phyloP scores from a whole-genome alignment of 2,113 vertebrate species.

The Otocyon megalotis region DNA sequence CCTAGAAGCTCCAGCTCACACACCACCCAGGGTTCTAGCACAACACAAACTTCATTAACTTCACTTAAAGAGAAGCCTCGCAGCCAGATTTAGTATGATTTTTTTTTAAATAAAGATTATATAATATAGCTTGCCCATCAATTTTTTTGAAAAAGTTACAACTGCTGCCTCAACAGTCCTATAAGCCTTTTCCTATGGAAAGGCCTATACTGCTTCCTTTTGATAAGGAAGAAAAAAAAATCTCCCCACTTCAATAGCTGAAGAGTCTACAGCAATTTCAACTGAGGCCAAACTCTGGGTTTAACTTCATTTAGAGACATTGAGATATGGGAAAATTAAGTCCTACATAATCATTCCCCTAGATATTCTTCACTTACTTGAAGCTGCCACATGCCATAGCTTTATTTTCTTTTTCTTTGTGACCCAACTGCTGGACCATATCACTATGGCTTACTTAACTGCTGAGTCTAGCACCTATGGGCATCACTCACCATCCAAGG shows the following conservation, averaged over 20 bases:
- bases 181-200: neutral
- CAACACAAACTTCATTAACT: neutral
- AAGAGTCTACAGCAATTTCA: constrained; percentile 1
- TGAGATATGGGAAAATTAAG: neutral
- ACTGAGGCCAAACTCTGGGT: constrained; percentile 5
- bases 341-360: neutral
- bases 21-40: neutral
- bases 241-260: neutral
- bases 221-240: neutral
- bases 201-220: neutral
- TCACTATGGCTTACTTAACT: neutral
- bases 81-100: neutral
- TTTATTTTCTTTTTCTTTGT: neutral
- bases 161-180: neutral
- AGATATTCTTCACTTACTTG: neutral
- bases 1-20: neutral
- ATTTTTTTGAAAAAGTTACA: neutral
- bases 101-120: neutral
- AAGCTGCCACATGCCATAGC: neutral
- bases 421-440: neutral
- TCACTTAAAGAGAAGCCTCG: neutral
- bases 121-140: neutral
- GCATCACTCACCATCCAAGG: neutral
- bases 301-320: neutral
- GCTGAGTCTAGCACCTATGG: neutral